Base-by-base conservation (phyloP, 37 sponge, comb jelly and placozoan genomes). In the Axinella damicornis region DNA sequence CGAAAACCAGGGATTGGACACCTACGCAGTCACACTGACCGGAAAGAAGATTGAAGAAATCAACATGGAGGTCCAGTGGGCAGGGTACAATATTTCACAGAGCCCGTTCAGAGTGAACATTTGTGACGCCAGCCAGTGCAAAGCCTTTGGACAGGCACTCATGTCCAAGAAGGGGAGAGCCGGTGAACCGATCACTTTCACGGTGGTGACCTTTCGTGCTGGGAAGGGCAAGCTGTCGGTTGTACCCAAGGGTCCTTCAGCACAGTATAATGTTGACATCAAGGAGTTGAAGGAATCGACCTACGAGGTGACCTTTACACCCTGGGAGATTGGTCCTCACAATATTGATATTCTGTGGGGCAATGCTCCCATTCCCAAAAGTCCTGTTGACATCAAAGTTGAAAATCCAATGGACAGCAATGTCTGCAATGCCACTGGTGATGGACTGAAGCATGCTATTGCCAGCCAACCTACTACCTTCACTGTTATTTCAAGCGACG, bases 251-350 rank as follows among this genome's bases (percentile, higher is more conserved):
- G 92, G 87, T 2, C 89, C 89, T 0, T 71, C 88, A 14, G 92
- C 93, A 21, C 81, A 74, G 62, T 92, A 88, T 71, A 88, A 57
- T 22, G 73, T 84, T 1, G 79, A 83, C 25, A 69, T 80, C 5
- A 55, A 61, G 61, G 72, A 78, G 53, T 61, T 36, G 0, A 59
- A 60, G 15, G 80, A 79, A 0, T 62, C 31, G 14, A 78, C 55
- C n/a, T 58, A 84, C 53, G 90, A 81, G 55, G 74, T 81, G 13
- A 21, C 58, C 71, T 90, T 75, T 82, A 92, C 86, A 5, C 87
- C 85, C 20, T 87, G 86, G 88, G 93, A 97, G 63, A 67, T 82
- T 58, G 95, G 98, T 20, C 61, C 71, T 53, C 93, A 95, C 69
- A 64, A 24, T 32, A 66, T 97, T 32, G 84, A 74, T n/a, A 78